Evolutionary conservation across 2,888 invertebrate genomes (phyloP), one percentile per base, ranked within the genome.

Genomic region (Hoplodrina ambigua): DNA sequence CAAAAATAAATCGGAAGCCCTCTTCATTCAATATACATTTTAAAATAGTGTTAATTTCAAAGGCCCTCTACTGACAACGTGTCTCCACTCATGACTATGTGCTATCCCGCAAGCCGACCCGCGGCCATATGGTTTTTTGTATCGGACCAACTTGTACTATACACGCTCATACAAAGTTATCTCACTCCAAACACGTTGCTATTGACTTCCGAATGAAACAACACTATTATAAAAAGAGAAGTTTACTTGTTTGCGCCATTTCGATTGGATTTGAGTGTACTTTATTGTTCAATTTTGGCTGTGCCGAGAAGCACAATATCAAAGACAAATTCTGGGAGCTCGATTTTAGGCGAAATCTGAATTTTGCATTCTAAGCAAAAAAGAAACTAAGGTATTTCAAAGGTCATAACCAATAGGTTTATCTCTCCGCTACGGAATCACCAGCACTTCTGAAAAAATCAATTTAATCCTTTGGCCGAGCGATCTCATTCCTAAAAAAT

Each of bases 141-240:
- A 72, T 75, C 73, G 73, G 46, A 56, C 63, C 75, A 73, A 83
- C 68, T 83, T 81, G 67, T 63, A 72, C 75, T 71, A 75, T 58
- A 74, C 62, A 55, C 69, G 69, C 69, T 54, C 76, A 66, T 75
- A 81, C 73, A 77, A 81, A 81, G 70, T 83, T 81, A 72, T 67
- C 79, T 57, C 64, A 20, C 62, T 69, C 78, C 70, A 75, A 75
- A 76, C 75, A 76, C 57, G 69, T 64, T 62, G 55, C 53, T 73
- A 79, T 81, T 69, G 80, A 77, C 77, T 72, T 69, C 63, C 56
- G 33, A 59, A 70, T 72, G 19, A 65, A 76, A 78, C 60, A 72
- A 69, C 65, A 72, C 65, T 74, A 61, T 78, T 72, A 79, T 62
- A 70, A 75, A 75, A 52, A 55, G 55, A 53, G 15, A 63, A 70